Evolutionary conservation across 2,888 invertebrate genomes (phyloP).

Genomic region (Elaeidobius kamerunicus): DNA sequence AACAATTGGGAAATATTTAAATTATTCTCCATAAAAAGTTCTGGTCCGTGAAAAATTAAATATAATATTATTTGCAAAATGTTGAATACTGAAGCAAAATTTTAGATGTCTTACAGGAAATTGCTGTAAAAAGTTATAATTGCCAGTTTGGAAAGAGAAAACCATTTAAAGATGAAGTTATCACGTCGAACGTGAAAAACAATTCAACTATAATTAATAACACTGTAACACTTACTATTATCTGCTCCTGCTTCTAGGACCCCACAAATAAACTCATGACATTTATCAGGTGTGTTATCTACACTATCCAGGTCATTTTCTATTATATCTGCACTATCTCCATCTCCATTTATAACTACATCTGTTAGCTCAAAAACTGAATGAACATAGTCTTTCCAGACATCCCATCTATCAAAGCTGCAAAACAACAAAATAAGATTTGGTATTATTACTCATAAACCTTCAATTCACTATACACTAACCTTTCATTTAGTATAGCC

Average conservation of each 20-base stretch:
- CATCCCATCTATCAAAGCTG: constrained; percentile 70
- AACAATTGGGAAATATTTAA: too few relatives aligned
- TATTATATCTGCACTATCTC: constrained; percentile 8
- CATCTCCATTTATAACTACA: constrained; percentile 16
- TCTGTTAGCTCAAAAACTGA: constrained; percentile 61
- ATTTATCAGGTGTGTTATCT: constrained; percentile 49
- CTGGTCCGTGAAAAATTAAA: too few relatives aligned
- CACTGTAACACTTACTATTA: constrained; percentile 38
- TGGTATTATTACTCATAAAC: neutral
- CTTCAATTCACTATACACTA: constrained; percentile 40
- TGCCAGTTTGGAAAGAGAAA: too few relatives aligned
- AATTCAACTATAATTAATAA: neutral
- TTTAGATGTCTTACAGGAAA: too few relatives aligned
- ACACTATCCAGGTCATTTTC: constrained; percentile 38
- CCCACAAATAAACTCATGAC: constrained; percentile 49
- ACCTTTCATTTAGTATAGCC: constrained; percentile 71
- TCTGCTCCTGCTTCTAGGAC: constrained; percentile 47
- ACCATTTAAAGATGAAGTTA: too few relatives aligned
- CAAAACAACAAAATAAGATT: constrained; percentile 26
- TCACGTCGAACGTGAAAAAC: too few relatives aligned
- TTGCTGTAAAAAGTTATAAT: too few relatives aligned
- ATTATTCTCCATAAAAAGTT: too few relatives aligned
- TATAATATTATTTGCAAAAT: too few relatives aligned
- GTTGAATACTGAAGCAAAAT: too few relatives aligned
- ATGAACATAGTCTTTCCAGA: constrained; percentile 68